Evolutionary conservation across 2,888 invertebrate genomes (phyloP), one percentile per base, ranked within the genome.

Genomic region (Glyphotaelius pellucidus): DNA sequence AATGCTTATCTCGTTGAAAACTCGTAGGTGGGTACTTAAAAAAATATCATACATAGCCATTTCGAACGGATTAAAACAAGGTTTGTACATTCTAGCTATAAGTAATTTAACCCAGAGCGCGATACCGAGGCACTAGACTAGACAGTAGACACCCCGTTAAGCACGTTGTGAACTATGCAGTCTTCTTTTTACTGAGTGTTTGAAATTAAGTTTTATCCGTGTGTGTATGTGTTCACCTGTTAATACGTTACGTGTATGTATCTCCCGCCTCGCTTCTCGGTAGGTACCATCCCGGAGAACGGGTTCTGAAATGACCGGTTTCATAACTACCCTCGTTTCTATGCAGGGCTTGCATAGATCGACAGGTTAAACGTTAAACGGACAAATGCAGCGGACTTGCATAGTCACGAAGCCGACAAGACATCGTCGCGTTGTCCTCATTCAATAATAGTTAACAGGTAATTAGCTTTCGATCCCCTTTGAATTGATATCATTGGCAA

Each of bases 171-270:
- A 47, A 86, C 42, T 47, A 86, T 35, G 30, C 35, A 32, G 19
- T 12, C 83, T 86, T 47, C 47, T 86, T 86, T 86, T 47, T 86
- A 47, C 86, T 4, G 86, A n/a, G 86, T 86, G 86, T 86, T 42
- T 86, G 15, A 42, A 42, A 30, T 86, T 47, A 86, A 86, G 81
- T 81, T 31, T 81, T 81, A 31, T 81, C 81, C 19, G 31, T 31
- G 31, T 31, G 32, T 67, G 25, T 67, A 67, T 67, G 9, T 67
- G n/a, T 67, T n/a, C 67, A 67, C 25, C 25, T n/a, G 42, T 42
- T 11, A 9, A n/a, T 42, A 9, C 9, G 25, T 67, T 67, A 4
- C 25, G 67, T 25, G 67, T 35, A 35, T 83, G 32, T 83, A 32
- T 32, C 31, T 83, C 83, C 19, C 83, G 32, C 35, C 83, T 38